Evolutionary conservation across 2,888 invertebrate genomes (phyloP).

Genomic region (Trachelus tabidus): DNA sequence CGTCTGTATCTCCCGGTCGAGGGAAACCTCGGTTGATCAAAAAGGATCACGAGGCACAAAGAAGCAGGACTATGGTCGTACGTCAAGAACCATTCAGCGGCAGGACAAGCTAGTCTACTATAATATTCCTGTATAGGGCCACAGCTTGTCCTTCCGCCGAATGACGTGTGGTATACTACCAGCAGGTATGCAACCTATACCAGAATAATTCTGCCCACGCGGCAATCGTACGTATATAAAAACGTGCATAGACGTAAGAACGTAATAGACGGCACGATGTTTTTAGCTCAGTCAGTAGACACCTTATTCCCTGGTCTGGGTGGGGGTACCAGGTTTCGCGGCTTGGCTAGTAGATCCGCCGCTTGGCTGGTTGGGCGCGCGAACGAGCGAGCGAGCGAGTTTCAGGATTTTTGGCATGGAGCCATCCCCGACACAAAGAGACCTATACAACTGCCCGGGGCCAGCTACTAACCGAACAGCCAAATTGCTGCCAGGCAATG

Average conservation of each 20-base stretch:
- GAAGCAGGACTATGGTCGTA: neutral
- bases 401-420: constrained; percentile 52
- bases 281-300: constrained; percentile 40
- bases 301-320: constrained; percentile 41
- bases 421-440: constrained; percentile 53
- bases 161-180: neutral
- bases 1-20: neutral
- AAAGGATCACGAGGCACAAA: neutral
- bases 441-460: constrained; percentile 21
- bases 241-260: neutral
- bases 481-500: constrained; percentile 21
- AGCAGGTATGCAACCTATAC: neutral
- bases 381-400: constrained; percentile 49
- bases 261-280: constrained; percentile 17
- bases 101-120: neutral
- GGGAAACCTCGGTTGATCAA: neutral
- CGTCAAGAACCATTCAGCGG: neutral
- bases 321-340: constrained; percentile 44
- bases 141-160: no score
- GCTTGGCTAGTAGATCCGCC: constrained; percentile 49
- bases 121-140: neutral
- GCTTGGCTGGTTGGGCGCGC: constrained; percentile 25
- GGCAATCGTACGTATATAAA: neutral
- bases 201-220: neutral
- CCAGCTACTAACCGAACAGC: constrained; percentile 23